Evolutionary conservation across 2,113 vertebrate species (phyloP).

Genomic region (Lophius piscatorius): DNA sequence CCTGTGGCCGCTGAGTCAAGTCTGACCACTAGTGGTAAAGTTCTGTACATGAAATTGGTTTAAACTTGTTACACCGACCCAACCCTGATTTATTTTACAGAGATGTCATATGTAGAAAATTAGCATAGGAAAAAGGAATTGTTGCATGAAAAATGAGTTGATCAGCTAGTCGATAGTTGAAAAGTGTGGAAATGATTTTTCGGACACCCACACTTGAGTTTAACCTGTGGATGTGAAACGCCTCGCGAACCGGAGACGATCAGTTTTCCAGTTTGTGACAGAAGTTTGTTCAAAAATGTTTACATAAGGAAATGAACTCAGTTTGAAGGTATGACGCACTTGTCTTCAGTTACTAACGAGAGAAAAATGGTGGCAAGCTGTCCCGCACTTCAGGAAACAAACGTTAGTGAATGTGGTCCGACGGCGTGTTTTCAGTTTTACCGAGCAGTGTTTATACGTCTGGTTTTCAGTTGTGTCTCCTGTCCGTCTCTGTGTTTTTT

Average conservation of each 20-base stretch:
- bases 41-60: too few species aligned
- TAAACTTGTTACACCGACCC: too few species aligned
- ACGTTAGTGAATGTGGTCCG: conserved; percentile 90
- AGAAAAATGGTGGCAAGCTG: conserved; percentile 42
- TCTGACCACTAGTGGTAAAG: too few species aligned
- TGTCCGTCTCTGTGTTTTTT: conserved; percentile 81
- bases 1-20: too few species aligned
- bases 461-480: conserved; percentile 81
- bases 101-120: too few species aligned
- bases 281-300: conserved; percentile 20
- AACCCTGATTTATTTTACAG: too few species aligned
- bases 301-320: too few species aligned
- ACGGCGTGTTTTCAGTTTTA: conserved; percentile 86
- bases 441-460: conserved; percentile 87
- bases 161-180: too few species aligned
- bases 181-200: neutral
- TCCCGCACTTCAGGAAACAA: conserved; percentile 73
- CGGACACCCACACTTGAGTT: neutral
- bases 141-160: too few species aligned
- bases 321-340: too few species aligned
- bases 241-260: conserved; percentile 27
- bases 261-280: too few species aligned
- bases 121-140: too few species aligned
- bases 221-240: conserved; percentile 37
- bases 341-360: conserved; percentile 8